phyloP scores from a whole-genome alignment of 2,113 vertebrate species.

The Opisthocomus hoazin region DNA sequence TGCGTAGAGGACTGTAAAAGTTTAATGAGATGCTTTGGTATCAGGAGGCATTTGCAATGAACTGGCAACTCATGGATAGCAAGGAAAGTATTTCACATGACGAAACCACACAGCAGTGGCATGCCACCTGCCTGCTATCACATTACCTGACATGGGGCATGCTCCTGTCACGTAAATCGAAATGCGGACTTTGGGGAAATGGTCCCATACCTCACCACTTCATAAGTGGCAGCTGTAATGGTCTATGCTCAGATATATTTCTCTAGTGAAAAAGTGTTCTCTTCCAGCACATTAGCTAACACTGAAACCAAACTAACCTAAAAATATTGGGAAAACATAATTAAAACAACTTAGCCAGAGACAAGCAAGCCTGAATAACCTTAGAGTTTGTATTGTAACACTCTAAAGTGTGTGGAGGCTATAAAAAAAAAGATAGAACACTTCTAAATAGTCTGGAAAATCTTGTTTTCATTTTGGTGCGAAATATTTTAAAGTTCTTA shows the following conservation, averaged over 20 bases:
- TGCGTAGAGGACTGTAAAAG: neutral
- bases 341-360: neutral
- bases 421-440: neutral
- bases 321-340: neutral
- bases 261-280: neutral
- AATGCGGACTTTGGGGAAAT: neutral
- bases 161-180: neutral
- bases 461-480: neutral
- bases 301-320: neutral
- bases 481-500: neutral
- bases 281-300: neutral
- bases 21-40: neutral
- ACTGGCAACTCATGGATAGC: neutral
- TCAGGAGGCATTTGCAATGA: neutral
- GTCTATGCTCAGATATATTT: neutral
- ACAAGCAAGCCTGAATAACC: neutral
- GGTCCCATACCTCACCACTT: neutral
- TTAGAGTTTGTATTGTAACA: neutral
- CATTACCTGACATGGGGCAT: neutral
- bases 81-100: neutral
- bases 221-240: neutral
- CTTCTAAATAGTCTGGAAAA: neutral
- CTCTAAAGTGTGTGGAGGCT: neutral
- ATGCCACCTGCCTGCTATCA: neutral
- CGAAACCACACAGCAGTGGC: neutral